A percentile compares a stretch with the other conserved stretches of the same genome.
Conservation (phyloP, 2,888 invertebrate species). For the Maniola hyperantus region DNA sequence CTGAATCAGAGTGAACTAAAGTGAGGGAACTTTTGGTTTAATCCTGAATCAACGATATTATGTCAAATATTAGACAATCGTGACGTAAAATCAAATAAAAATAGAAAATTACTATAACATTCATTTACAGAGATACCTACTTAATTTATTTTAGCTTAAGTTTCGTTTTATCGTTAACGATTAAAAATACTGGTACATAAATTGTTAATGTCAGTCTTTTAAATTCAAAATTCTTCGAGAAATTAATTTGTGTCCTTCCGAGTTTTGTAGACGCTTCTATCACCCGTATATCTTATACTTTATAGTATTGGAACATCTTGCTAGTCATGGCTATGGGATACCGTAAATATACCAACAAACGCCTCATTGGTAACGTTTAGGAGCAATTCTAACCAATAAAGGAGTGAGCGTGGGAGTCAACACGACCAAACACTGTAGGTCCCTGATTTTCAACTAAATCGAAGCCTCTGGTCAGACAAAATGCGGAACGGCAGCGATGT, state of each 20-base stretch:
- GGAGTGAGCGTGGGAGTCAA: slow-evolving; percentile 71
- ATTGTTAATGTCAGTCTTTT: too few relatives aligned
- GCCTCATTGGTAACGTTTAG: slow-evolving; percentile 80
- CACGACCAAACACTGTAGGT: slow-evolving; percentile 57
- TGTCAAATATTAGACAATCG: too few relatives aligned
- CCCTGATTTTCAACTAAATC: slow-evolving; percentile 38
- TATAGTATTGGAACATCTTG: slow-evolving; percentile 60
- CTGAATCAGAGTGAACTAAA: too few relatives aligned
- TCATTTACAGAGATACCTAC: too few relatives aligned
- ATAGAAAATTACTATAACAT: too few relatives aligned
- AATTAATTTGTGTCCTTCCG: slow-evolving; percentile 41
- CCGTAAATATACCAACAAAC: slow-evolving; percentile 77
- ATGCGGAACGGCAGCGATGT: not conserved
- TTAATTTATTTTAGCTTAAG: too few relatives aligned
- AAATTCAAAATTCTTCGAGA: slow-evolving; percentile 33
- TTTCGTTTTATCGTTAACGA: too few relatives aligned
- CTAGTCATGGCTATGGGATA: slow-evolving; percentile 60
- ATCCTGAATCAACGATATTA: too few relatives aligned
- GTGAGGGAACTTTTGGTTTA: too few relatives aligned
- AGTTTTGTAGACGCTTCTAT: slow-evolving; percentile 42
- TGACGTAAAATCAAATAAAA: too few relatives aligned
- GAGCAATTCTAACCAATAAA: slow-evolving; percentile 80
- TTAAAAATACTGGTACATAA: too few relatives aligned
- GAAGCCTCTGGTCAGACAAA: slow-evolving; percentile 23
- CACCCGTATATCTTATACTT: slow-evolving; percentile 65